Evolutionary conservation across 2,113 vertebrate genomes (phyloP).

Genomic region (Ibidorhyncha struthersii): DNA sequence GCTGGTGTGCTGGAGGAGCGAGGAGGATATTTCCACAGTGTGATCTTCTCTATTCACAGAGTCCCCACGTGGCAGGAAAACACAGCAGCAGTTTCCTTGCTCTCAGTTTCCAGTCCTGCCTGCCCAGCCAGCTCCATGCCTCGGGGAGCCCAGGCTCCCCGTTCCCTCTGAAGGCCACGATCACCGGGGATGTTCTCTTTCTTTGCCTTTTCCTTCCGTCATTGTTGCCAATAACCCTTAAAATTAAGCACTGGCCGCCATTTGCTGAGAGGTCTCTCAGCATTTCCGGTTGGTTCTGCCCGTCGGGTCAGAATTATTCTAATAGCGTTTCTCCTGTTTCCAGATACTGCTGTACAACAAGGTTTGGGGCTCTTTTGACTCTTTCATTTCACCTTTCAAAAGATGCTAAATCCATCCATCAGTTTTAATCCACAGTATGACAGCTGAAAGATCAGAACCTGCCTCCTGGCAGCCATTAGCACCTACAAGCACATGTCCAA

Average conservation of each 20-base stretch:
- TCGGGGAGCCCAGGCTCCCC: not conserved
- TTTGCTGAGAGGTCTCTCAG: not conserved
- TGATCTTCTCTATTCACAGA: not conserved
- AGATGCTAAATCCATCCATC: not conserved
- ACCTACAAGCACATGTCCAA: not conserved
- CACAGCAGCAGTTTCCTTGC: not conserved
- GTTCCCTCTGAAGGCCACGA: not conserved
- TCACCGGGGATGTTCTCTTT: not conserved
- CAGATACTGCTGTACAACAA: not conserved
- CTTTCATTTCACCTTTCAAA: not conserved
- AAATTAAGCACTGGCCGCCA: not conserved
- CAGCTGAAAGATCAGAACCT: not conserved
- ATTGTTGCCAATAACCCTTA: not conserved
- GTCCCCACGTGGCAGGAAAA: rapidly evolving
- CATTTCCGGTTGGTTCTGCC: not conserved
- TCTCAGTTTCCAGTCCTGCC: not conserved
- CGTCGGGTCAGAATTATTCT: not conserved
- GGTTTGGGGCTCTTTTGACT: not conserved
- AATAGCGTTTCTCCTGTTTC: not conserved
- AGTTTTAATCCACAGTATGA: not conserved
- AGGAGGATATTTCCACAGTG: not conserved
- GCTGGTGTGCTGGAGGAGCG: not conserved
- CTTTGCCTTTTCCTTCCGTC: not conserved
- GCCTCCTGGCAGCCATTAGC: not conserved
- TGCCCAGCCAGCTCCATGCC: not conserved